These are phyloP conservation scores for Copsychus sechellarum DNA, from an alignment of 2,113 vertebrate species.

Conservation along the genomic window DNA sequence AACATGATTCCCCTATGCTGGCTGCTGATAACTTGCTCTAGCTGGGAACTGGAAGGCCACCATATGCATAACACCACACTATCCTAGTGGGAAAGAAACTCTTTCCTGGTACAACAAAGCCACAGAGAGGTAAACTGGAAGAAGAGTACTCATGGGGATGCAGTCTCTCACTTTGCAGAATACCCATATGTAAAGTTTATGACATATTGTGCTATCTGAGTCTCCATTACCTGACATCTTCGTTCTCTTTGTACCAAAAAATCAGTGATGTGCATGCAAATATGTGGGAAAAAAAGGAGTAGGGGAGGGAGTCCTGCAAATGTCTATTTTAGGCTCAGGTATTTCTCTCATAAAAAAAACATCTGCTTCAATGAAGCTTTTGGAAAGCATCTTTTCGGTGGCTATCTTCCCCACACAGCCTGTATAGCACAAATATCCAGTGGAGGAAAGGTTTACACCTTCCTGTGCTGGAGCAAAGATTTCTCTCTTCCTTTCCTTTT, in stretches of 20 bases:
- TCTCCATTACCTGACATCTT: not conserved
- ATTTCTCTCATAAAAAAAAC: not conserved
- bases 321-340: not conserved
- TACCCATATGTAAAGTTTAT: not conserved
- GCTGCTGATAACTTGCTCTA: not conserved
- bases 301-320: not conserved
- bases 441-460: not conserved
- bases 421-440: not conserved
- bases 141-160: accelerated
- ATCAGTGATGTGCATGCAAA: not conserved
- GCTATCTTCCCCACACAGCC: not conserved
- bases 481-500: not conserved
- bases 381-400: not conserved
- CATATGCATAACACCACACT: not conserved
- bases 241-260: not conserved
- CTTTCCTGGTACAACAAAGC: not conserved
- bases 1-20: not conserved
- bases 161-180: not conserved
- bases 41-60: not conserved
- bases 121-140: not conserved
- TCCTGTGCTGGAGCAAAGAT: not conserved
- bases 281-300: not conserved
- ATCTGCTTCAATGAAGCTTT: not conserved
- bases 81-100: not conserved
- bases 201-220: not conserved